phyloP scores from a whole-genome alignment of 1,140 invertebrate genomes.

The Zelostemma sp. region DNA sequence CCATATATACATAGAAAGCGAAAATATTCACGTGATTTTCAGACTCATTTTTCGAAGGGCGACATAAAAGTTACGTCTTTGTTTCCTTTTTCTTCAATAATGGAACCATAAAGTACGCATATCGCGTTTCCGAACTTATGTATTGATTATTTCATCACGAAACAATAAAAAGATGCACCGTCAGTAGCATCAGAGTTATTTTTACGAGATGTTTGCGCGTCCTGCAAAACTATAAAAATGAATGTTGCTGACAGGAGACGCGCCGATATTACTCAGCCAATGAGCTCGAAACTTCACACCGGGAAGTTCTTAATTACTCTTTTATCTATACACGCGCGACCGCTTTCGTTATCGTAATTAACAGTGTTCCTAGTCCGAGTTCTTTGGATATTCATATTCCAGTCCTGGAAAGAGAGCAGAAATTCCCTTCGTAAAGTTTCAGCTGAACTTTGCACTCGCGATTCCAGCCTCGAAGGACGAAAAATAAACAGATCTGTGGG shows the following conservation, averaged over 20 bases:
- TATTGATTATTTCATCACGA: too few species aligned
- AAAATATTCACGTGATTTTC: too few species aligned
- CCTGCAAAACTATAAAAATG: background rate
- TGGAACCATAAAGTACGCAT: too few species aligned
- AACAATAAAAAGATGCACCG: too few species aligned
- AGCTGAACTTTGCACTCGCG: background rate
- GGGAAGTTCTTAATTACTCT: constrained; percentile 26
- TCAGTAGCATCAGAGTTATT: background rate
- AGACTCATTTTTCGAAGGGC: too few species aligned
- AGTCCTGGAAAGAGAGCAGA: background rate
- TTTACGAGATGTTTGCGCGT: background rate
- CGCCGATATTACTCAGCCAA: constrained; percentile 9
- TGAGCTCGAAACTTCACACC: constrained; percentile 16
- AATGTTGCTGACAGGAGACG: constrained; percentile 2
- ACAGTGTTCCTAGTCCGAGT: constrained; percentile 14
- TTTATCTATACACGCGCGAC: constrained; percentile 20
- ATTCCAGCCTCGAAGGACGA: background rate
- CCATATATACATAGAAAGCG: too few species aligned
- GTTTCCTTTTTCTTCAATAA: too few species aligned
- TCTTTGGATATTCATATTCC: constrained; percentile 4
- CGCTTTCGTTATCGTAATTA: constrained; percentile 27
- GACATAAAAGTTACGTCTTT: too few species aligned
- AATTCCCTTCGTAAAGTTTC: background rate
- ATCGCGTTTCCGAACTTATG: too few species aligned
- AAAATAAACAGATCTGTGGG: background rate